Evolutionary conservation across 2,797 vertebrate genomes (phyloP), one percentile per base, ranked within the genome.

Genomic region (Kryptolebias ocellatus): DNA sequence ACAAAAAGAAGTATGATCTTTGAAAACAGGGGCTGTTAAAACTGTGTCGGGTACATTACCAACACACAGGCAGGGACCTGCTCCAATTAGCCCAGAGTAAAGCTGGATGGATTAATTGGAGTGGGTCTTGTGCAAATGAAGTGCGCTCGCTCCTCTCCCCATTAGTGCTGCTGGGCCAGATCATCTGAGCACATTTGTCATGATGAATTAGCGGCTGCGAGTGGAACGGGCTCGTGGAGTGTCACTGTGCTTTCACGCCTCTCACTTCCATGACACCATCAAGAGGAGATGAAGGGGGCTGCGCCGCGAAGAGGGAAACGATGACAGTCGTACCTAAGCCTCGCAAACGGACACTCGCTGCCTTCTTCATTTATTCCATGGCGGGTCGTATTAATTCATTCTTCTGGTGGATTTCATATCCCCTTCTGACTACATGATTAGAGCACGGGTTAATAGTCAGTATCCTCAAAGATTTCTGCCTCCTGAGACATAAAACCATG

Each of bases 101-200:
- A 91, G 90, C 89, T 89, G 87, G 88, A 76, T 90, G 89, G 90
- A 92, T 92, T 93, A 92, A 93, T 93, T 90, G 91, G 87, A 91
- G 90, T 80, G 87, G 88, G 87, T 90, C 90, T 91, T 91, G 90
- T 92, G 91, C 89, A 90, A 91, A 93, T 91, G 89, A 92, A 90
- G 89, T 83, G 84, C 82, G 75, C 89, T 78, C 90, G 71, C 89
- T 81, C 87, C 83, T 85, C 89, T 92, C 89, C 90, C 86, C 87
- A 90, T 89, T 91, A 91, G 89, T 86, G 88, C 87, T 88, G 86
- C 87, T 90, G 91, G 90, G 85, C 89, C 89, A 84, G 89, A 92
- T 92, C 88, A 93, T 93, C 90, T 84, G 89, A 92, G 90, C 90
- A 91, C 90, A 92, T 93, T 93, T 93, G 93, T 93, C 92, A 93